Conservation (phyloP, 2,888 invertebrate genomes). For the Papilio demoleus region DNA sequence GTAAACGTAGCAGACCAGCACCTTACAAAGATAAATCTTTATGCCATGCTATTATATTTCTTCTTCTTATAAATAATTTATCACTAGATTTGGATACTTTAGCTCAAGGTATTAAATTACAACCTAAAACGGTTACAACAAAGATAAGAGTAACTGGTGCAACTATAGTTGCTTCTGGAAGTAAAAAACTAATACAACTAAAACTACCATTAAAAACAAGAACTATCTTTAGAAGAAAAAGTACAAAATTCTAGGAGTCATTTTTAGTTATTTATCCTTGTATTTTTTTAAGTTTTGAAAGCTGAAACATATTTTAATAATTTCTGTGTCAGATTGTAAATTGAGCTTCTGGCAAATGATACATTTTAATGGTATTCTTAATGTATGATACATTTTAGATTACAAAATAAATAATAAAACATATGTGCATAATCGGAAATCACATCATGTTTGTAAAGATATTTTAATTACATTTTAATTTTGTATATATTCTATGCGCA, state of each 20-base stretch:
- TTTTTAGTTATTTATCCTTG: no score
- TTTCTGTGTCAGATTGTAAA: no score
- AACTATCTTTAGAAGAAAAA: conserved; percentile 57
- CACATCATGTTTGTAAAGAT: no score
- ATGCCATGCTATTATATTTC: conserved; percentile 68
- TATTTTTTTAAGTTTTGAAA: no score
- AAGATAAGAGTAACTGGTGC: conserved; percentile 68
- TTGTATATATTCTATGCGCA: no score
- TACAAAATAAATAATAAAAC: no score
- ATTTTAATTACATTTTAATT: no score
- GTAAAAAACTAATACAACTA: conserved; percentile 62
- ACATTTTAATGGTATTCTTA: no score
- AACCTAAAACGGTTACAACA: conserved; percentile 53
- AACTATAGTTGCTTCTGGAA: conserved; percentile 51
- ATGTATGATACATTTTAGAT: no score
- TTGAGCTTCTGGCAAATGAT: no score
- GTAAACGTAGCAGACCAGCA: conserved; percentile 57
- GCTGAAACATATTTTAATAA: no score
- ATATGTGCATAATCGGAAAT: no score
- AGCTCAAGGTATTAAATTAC: conserved; percentile 59
- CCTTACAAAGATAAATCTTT: conserved; percentile 69
- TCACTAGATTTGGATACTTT: conserved; percentile 64
- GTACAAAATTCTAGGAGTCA: conserved; percentile 65
- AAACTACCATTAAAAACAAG: conserved; percentile 62
- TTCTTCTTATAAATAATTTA: conserved; percentile 66